Conservation (phyloP, 2,113 vertebrate genomes). For the Strigops habroptila region DNA sequence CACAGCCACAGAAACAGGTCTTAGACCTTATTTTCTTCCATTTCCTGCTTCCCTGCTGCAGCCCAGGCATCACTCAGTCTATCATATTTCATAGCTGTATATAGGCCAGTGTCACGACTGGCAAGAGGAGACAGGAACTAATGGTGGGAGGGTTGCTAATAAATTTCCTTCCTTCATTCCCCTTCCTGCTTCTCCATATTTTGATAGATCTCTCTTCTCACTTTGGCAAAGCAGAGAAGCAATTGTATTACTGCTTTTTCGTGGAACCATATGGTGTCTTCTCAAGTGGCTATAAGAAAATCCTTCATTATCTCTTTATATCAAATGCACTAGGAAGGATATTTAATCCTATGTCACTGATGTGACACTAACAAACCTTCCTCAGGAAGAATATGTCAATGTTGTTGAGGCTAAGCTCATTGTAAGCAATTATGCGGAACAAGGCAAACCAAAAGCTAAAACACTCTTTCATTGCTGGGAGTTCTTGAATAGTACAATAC, state of each 20-base stretch:
- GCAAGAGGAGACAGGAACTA: neutral
- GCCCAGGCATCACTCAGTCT: neutral
- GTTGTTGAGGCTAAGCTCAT: neutral
- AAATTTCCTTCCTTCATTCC: neutral
- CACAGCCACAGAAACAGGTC: neutral
- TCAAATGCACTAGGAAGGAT: neutral
- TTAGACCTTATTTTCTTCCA: neutral
- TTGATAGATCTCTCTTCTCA: neutral
- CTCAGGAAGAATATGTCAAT: neutral
- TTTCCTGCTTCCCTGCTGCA: neutral
- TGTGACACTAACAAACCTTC: neutral
- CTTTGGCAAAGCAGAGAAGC: neutral
- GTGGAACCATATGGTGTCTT: neutral
- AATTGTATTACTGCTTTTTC: neutral
- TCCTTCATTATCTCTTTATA: neutral
- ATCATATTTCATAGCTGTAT: neutral
- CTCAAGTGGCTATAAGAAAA: neutral
- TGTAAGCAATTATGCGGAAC: neutral
- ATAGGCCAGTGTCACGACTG: neutral
- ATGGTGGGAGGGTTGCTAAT: neutral
- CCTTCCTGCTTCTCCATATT: neutral
- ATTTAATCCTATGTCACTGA: neutral
- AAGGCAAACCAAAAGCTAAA: neutral
- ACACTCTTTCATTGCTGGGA: neutral
- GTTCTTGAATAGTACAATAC: neutral